Evolutionary conservation across 2,888 invertebrate genomes (phyloP), one percentile per base, ranked within the genome.

Genomic region (Lithophane semibrunnea): DNA sequence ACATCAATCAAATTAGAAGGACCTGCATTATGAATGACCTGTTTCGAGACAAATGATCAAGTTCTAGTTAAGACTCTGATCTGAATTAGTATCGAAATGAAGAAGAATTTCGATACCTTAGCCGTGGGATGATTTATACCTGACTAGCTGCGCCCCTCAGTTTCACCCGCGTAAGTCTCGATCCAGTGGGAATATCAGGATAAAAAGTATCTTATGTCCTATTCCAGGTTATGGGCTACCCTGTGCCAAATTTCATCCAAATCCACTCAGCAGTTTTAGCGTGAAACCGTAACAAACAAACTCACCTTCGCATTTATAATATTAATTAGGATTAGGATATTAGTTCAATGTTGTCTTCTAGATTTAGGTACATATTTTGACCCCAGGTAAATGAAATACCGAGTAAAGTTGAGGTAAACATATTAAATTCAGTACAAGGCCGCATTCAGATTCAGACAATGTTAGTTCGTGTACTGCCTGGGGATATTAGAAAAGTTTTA

Each of bases 401-500:
- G 24, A 49, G 52, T 49, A 66, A 73, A 73, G 61, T 73, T 61
- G 58, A 21, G 10, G 49, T 56, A 69, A 66, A 79, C 56, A 83
- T 61, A 78, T 73, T 65, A 73, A 69, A 82, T 77, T 54, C 52
- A 58, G 37, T 52, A 42, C 54, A 66, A 69, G 68, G 69, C 47
- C 67, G 60, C 24, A n/a, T 65, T 65, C 44, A 67, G 21, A n/a
- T 65, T 65, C 44, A 67, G 21, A 67, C 47, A 47, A 29, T 60
- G 61, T 73, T 67, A 79, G 69, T 71, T 79, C 44, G 60, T 60
- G 56, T 42, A 44, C 69, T 61, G 79, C 69, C 83, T 29, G 64
- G 61, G 75, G 73, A 82, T 84, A 84, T 84, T 86, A 82, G 60
- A 74, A 84, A 84, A 84, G 74, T 85, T 86, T 75, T 52, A 24